Evolutionary conservation across 2,888 invertebrate genomes (phyloP), one percentile per base, ranked within the genome.

Genomic region (Mycalesis mineus): DNA sequence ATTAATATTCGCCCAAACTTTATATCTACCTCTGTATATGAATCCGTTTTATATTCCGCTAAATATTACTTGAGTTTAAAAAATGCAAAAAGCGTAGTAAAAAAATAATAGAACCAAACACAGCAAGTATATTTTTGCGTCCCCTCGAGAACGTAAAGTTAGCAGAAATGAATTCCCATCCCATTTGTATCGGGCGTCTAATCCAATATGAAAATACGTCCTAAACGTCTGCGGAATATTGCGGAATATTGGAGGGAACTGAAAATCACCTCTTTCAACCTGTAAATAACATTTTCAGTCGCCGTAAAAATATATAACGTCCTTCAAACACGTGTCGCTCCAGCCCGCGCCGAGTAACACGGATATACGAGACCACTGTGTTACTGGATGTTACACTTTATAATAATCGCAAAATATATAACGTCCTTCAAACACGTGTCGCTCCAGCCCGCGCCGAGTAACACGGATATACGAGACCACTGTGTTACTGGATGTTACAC

Each of bases 281-380:
- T 72, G 77, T 78, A 79, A 80, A 80, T 79, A 80, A 78, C 75
- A 69, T 80, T 78, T 80, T 78, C 77, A 73, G 73, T 72, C 68
- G 67, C 65, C 72, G 74, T 77, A 75, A 78, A 77, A 79, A 77
- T 78, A 78, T 78, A 73, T 71, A 74, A 72, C 70, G 70, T 66
- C 67, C 64, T 58, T 62, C 63, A 64, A 71, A 74, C 74, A 75
- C 72, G 72, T 74, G 74, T 73, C 72, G 70, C 68, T 52, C 14
- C 55, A 48, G 13, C 41, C 22, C 22, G 22, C 22, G 22, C 22
- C 22, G 22, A 4, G 22, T 22, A 11, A 1, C 11, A 33, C 33
- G 7, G 11, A 11, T 9, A 7, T 22, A 2, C 22, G 22, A 22
- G 22, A 22, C 22, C 3, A 22, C 22, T 22, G 22, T 22, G 22